These are phyloP conservation scores for Clarias batrachus DNA, from an alignment of 2,113 vertebrate species.

Conservation along the genomic window DNA sequence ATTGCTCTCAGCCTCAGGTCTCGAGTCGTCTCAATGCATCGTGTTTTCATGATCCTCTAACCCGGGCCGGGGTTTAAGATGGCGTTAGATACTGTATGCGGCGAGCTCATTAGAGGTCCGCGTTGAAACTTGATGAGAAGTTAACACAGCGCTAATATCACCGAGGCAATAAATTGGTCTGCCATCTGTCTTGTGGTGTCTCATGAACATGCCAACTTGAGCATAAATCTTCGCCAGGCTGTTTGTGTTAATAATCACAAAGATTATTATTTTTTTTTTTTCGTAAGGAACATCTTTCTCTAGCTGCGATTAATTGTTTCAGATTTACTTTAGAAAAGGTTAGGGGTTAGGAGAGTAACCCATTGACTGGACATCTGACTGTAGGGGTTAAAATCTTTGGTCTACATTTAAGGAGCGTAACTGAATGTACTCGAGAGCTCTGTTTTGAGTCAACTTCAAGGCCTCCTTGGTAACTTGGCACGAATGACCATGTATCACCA, in stretches of 20 bases:
- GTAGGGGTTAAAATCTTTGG: conserved; percentile 10
- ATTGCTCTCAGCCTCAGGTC: background rate
- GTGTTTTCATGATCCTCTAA: conserved; percentile 17
- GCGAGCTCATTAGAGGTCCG: conserved; percentile 30
- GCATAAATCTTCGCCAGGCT: conserved; percentile 31
- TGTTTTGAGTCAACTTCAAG: conserved; percentile 36
- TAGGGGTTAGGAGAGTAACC: background rate
- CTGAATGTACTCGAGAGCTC: conserved; percentile 4
- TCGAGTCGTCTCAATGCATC: background rate
- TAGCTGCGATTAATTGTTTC: too few species aligned
- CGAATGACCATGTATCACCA: conserved; percentile 10
- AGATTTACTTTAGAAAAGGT: background rate
- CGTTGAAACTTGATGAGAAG: conserved; percentile 44
- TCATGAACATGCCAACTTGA: conserved; percentile 19
- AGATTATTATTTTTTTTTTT: background rate
- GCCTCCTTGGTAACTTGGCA: conserved; percentile 23
- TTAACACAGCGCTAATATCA: conserved; percentile 42
- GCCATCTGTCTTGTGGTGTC: conserved; percentile 42
- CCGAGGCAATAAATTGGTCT: conserved; percentile 43
- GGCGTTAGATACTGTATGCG: background rate
- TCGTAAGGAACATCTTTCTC: too few species aligned
- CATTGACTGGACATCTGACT: background rate
- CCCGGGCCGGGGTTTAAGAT: conserved; percentile 16
- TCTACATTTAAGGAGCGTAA: conserved; percentile 14
- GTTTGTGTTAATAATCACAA: conserved; percentile 28